These are phyloP conservation scores for Leucoptera coffeella DNA, from an alignment of 2,888 invertebrate species.

Conservation along the genomic window DNA sequence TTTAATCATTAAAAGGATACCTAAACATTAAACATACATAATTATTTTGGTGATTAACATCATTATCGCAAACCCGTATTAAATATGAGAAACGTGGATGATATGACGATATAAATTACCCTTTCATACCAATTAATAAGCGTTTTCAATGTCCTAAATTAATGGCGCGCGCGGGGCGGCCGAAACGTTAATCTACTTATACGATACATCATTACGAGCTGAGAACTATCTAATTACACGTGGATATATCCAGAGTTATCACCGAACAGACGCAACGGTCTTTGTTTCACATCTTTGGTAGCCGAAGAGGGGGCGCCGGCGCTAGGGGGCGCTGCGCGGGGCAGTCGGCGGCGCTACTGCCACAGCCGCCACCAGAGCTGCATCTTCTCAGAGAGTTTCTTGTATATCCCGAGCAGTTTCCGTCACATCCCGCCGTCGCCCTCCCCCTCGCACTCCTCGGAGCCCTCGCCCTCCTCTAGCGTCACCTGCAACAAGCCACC, in stretches of 20 bases:
- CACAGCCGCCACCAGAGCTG: slow-evolving; percentile 86
- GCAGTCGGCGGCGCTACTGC: slow-evolving; percentile 33
- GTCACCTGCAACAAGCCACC: slow-evolving; percentile 65
- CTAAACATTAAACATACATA: slow-evolving; percentile 44
- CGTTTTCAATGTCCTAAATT: slow-evolving; percentile 53
- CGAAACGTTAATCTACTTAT: slow-evolving; percentile 41
- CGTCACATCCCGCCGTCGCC: slow-evolving; percentile 79
- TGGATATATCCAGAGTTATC: slow-evolving; percentile 30
- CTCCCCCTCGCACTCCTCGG: slow-evolving; percentile 51
- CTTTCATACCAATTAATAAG: slow-evolving; percentile 56
- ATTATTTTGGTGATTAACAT: slow-evolving; percentile 52
- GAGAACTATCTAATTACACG: slow-evolving; percentile 46
- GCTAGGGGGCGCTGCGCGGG: background rate
- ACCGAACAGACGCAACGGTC: slow-evolving; percentile 28
- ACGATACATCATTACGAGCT: slow-evolving; percentile 37
- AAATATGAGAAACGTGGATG: slow-evolving; percentile 54
- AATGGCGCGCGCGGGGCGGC: slow-evolving; percentile 34
- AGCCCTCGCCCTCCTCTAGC: slow-evolving; percentile 78
- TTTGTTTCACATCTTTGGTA: slow-evolving; percentile 31
- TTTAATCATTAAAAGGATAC: slow-evolving; percentile 44
- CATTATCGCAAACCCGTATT: slow-evolving; percentile 55
- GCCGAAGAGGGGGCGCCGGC: slow-evolving; percentile 5
- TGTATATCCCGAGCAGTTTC: slow-evolving; percentile 86
- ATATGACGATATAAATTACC: slow-evolving; percentile 56
- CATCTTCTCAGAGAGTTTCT: slow-evolving; percentile 84